phyloP scores from a whole-genome alignment of 1,140 invertebrate genomes.

The Aporrectodea caliginosa region DNA sequence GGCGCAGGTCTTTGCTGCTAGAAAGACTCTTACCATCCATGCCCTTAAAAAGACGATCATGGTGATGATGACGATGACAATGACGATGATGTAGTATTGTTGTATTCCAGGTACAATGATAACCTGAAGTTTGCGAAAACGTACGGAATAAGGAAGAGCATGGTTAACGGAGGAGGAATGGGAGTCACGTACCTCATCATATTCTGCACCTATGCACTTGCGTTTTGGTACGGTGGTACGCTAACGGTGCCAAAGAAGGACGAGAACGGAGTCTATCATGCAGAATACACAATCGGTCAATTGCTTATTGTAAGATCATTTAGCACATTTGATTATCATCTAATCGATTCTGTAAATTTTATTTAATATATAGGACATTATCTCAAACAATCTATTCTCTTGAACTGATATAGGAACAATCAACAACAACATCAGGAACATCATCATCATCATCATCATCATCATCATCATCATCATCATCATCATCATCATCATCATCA shows the following conservation, averaged over 20 bases:
- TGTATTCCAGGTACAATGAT: conserved; percentile 57
- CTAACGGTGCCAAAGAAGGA: conserved; percentile 25
- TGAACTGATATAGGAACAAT: neutral
- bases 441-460: neutral
- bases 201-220: conserved; percentile 57
- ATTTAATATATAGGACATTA: neutral
- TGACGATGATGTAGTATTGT: neutral
- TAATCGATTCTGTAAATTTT: neutral
- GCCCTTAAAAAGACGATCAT: no score
- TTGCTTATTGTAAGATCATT: conserved; percentile 48
- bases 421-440: neutral
- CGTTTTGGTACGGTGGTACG: conserved; percentile 58
- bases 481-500: neutral
- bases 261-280: conserved; percentile 36
- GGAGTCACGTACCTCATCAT: conserved; percentile 63
- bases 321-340: neutral
- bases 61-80: no score
- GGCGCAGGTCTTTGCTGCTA: no score
- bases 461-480: neutral
- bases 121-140: conserved; percentile 64
- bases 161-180: conserved; percentile 65
- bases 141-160: conserved; percentile 67
- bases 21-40: no score
- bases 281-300: conserved; percentile 39
- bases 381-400: neutral